phyloP scores from a whole-genome alignment of 2,888 invertebrate species.

The Lithophane semibrunnea region DNA sequence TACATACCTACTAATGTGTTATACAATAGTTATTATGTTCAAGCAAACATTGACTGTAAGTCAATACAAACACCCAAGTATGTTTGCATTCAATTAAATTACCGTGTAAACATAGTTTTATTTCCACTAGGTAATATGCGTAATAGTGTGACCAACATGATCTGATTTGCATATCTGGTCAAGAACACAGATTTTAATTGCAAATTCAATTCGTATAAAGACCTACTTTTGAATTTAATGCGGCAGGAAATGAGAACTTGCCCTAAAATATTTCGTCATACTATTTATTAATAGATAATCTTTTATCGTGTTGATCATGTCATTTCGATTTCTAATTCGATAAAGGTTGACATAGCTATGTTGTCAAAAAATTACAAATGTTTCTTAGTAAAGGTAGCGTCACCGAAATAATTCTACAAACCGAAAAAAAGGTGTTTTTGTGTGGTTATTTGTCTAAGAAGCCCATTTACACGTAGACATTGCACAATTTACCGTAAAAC shows the following conservation, averaged over 20 bases:
- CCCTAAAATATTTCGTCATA: conserved; percentile 22
- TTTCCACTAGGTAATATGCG: not conserved
- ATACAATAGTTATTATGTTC: not conserved
- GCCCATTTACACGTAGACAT: not conserved
- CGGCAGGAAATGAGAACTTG: conserved; percentile 16
- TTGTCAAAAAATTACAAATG: conserved; percentile 13
- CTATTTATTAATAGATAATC: conserved; percentile 11
- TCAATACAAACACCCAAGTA: conserved; percentile 1
- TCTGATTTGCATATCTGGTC: conserved; percentile 33
- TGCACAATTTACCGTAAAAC: not conserved
- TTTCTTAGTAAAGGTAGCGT: conserved; percentile 8
- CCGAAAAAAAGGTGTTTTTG: not conserved
- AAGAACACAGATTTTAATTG: conserved; percentile 37
- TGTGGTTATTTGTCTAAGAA: not conserved
- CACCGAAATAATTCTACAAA: not conserved
- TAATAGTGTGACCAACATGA: conserved; percentile 14
- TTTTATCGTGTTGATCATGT: conserved; percentile 21
- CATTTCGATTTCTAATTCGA: conserved; percentile 35
- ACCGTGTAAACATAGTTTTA: not conserved
- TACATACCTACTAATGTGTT: not conserved
- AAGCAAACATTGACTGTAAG: not conserved
- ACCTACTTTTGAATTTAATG: not conserved
- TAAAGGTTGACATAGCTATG: not conserved
- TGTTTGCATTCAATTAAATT: conserved; percentile 15
- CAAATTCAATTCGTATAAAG: conserved; percentile 7